Conservation (phyloP, 2,113 vertebrate species). For the Dipodomys spectabilis region DNA sequence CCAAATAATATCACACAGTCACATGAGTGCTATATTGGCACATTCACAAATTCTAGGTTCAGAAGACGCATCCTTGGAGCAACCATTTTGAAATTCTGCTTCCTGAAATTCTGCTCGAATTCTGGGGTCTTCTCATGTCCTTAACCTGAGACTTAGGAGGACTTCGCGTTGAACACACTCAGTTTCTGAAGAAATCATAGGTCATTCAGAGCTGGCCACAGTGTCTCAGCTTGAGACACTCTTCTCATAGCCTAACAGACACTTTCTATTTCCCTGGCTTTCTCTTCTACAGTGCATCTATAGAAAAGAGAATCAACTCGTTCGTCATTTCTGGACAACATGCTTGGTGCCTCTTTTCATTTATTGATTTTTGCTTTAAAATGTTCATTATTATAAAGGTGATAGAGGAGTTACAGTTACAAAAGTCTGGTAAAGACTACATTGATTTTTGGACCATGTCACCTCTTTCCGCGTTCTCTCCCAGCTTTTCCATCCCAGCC, state of each 20-base stretch:
- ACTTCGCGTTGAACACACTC: not conserved
- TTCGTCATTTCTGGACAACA: not conserved
- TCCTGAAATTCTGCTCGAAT: slow-evolving; percentile 25
- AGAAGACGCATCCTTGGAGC: not conserved
- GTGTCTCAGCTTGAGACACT: not conserved
- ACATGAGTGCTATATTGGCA: not conserved
- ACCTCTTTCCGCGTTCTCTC: no score
- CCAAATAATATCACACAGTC: not conserved
- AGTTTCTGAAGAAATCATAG: not conserved
- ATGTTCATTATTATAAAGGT: no score
- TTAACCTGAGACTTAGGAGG: not conserved
- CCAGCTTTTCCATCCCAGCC: no score
- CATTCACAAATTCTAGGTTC: not conserved
- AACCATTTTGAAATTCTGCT: slow-evolving; percentile 24
- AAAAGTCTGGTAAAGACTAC: no score
- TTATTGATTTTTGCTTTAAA: no score
- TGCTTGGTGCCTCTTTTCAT: not conserved
- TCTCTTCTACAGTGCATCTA: not conserved
- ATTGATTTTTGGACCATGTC: no score
- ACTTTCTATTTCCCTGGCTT: not conserved
- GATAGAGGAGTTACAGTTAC: no score
- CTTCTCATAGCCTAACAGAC: not conserved
- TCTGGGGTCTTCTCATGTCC: not conserved
- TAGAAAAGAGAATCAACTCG: not conserved
- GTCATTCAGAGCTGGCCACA: not conserved